Evolutionary conservation across 2,888 invertebrate species (phyloP).

Genomic region (Galeopsomyia nigrocyanea): DNA sequence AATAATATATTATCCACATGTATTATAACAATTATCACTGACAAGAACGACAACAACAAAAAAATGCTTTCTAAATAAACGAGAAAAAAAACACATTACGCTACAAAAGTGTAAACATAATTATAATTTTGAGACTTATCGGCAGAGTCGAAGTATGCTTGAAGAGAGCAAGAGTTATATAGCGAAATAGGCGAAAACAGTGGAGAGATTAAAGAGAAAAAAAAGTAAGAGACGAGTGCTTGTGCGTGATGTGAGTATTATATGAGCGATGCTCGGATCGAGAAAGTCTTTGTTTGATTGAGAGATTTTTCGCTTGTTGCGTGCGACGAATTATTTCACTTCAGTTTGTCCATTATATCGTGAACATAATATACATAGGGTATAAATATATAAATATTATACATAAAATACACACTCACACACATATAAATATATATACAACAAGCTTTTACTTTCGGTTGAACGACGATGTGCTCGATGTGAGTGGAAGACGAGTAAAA

Average conservation of each 20-base stretch:
- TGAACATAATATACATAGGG: background rate
- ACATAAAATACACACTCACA: conserved; percentile 16
- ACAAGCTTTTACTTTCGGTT: conserved; percentile 41
- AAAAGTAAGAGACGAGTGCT: background rate
- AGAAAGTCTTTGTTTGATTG: conserved; percentile 26
- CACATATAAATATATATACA: conserved; percentile 18
- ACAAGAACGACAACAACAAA: background rate
- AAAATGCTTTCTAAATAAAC: conserved; percentile 32
- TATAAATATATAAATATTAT: conserved; percentile 14
- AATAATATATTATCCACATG: conserved; percentile 4
- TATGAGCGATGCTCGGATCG: conserved; percentile 15
- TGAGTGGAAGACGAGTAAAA: conserved; percentile 20
- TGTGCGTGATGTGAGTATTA: too few relatives aligned
- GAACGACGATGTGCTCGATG: conserved; percentile 38
- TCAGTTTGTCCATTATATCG: conserved; percentile 23
- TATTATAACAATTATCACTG: conserved; percentile 29
- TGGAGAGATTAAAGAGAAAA: background rate
- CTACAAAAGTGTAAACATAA: background rate
- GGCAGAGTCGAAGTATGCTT: conserved; percentile 7
- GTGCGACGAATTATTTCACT: conserved; percentile 21
- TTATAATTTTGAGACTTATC: conserved; percentile 27
- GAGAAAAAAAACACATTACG: background rate
- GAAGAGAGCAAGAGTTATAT: background rate
- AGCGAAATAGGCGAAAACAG: background rate
- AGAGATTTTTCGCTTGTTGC: conserved; percentile 25